phyloP scores from a whole-genome alignment of 2,888 invertebrate species.

The Meghimatium bilineatum region DNA sequence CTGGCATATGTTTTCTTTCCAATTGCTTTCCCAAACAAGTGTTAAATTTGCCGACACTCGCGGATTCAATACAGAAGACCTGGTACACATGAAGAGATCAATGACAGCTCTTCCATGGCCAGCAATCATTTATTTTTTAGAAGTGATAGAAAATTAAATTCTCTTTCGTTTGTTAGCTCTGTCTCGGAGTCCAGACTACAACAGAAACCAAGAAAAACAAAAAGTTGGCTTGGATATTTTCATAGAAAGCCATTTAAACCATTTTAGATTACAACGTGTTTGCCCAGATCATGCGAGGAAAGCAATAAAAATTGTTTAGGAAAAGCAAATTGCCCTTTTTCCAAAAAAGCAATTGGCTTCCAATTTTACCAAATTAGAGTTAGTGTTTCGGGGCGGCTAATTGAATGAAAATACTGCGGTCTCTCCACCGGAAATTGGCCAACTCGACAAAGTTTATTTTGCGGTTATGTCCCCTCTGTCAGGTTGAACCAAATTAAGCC shows the following conservation, averaged over 20 bases:
- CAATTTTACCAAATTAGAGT: constrained; percentile 42
- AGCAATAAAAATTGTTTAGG: constrained; percentile 31
- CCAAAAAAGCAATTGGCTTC: constrained; percentile 10
- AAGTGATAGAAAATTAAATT: neutral
- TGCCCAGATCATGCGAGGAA: neutral
- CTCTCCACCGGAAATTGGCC: constrained; percentile 43
- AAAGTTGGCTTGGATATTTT: constrained; percentile 8
- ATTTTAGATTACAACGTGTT: constrained; percentile 39
- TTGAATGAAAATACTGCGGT: constrained; percentile 46
- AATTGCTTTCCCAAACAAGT: neutral
- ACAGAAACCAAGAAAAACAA: constrained; percentile 7
- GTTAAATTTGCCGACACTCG: neutral
- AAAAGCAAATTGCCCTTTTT: constrained; percentile 19
- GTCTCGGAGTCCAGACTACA: neutral
- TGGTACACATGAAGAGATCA: neutral
- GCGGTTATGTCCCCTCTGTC: constrained; percentile 25
- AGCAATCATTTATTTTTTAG: constrained; percentile 13
- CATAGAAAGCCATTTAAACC: constrained; percentile 14
- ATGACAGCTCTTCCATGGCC: neutral
- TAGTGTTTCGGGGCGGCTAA: constrained; percentile 13
- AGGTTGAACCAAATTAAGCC: constrained; percentile 1
- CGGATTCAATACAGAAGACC: no score
- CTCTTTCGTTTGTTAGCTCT: neutral
- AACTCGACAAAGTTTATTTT: constrained; percentile 44
- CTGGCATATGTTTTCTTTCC: no score